Evolutionary conservation across 92 coral and sea anemone species (phyloP), one percentile per base, ranked within the genome.

Genomic region (Zoanthus gigantus): DNA sequence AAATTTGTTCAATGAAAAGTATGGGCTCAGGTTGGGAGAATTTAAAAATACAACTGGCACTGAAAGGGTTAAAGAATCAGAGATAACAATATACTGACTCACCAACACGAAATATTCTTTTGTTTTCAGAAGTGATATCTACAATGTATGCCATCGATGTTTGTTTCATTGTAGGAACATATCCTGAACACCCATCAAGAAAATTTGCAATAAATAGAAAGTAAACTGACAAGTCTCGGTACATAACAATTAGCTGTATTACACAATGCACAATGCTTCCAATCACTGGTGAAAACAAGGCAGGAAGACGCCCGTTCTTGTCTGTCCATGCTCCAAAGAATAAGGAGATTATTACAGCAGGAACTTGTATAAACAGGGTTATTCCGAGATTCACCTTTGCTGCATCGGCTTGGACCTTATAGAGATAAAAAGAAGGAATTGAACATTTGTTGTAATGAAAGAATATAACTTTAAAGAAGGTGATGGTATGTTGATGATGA

Each of bases 261-360:
- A 54, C 23, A 32, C 82, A 77, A 54, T 77, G 82, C 15, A 46
- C 82, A 11, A 76, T 76, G 65, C 80, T 76, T 31, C 80, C 80
- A 50, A 48, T 50, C 63, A 76, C 80, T n/a, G 82, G 82, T 5
- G 68, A 77, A 54, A 77, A 53, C 47, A 77, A 44, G 48, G 82
- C 82, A 46, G 69, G 68, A 65, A 65, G 82, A 54, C 82, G 82
- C 8, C 82, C 82, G 32, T 77, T 54, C 68, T 77, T 77, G 80
- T 76, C 80, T 0, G 80, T 76, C 80, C 80, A 76, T 2, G 80
- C 80, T 30, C 80, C 80, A 50, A 77, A 77, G 23, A 77, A 56
- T 31, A 77, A 14, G 9, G 82, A 77, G 12, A 54, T 56, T 18
- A 77, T 34, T 3, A 77, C 46, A 6, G 82, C 66, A 77, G 82